These are phyloP conservation scores for Cheilosia vernalis DNA, from an alignment of 2,888 invertebrate species.

Conservation along the genomic window DNA sequence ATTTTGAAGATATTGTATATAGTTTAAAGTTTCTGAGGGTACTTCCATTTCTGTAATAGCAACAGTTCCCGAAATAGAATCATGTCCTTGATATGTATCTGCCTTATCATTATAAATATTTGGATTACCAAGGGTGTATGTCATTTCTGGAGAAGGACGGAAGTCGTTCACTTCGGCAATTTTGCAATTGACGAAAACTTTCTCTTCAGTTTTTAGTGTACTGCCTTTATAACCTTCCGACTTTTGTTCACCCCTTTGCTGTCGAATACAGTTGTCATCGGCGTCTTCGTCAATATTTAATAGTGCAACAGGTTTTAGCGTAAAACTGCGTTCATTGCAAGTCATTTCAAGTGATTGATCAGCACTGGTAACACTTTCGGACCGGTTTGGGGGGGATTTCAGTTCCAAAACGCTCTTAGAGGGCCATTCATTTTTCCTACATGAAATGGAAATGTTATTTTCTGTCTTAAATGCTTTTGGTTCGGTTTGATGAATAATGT, in stretches of 20 bases:
- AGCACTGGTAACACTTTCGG: neutral
- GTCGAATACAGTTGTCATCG: no score
- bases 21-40: constrained; percentile 1
- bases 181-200: no score
- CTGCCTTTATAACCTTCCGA: no score
- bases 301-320: neutral
- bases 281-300: no score
- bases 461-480: neutral
- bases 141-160: no score
- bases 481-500: neutral
- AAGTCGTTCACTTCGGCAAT: no score
- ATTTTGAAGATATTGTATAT: constrained; percentile 28
- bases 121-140: no score
- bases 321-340: neutral
- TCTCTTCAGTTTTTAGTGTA: no score
- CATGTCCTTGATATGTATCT: neutral
- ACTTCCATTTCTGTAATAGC: constrained; percentile 1
- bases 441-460: neutral
- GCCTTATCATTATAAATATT: no score
- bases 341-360: neutral
- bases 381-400: neutral
- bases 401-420: neutral
- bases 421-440: neutral
- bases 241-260: no score
- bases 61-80: neutral